These are phyloP conservation scores for Hassar affinis DNA, from an alignment of 2,113 vertebrate genomes.

Conservation along the genomic window DNA sequence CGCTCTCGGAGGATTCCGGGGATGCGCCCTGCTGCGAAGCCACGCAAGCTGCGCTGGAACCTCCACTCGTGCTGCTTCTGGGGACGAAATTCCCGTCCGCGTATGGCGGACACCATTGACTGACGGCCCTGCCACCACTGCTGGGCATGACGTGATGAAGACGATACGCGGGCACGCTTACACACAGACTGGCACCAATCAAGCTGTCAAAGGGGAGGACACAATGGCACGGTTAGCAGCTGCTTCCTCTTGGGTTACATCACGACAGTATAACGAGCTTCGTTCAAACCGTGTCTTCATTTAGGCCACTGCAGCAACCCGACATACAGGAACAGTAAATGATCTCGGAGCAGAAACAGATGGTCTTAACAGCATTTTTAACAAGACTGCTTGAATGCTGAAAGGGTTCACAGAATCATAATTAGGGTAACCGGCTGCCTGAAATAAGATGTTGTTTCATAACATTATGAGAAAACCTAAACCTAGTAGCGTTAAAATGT, in stretches of 20 bases:
- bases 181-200: conserved; percentile 70
- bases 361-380: not conserved
- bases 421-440: not conserved
- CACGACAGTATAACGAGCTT: not conserved
- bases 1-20: conserved; percentile 88
- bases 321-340: not conserved
- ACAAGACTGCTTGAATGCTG: too few relatives aligned
- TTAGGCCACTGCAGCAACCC: not conserved
- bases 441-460: not conserved
- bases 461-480: not conserved
- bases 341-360: not conserved
- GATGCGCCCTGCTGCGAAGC: conserved; percentile 88
- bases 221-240: not conserved
- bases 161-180: conserved; percentile 76
- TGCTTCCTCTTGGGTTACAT: not conserved
- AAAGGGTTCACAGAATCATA: too few relatives aligned
- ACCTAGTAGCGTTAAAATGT: not conserved
- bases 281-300: not conserved
- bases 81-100: conserved; percentile 86
- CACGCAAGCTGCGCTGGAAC: conserved; percentile 80
- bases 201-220: conserved; percentile 52
- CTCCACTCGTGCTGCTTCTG: conserved; percentile 84
- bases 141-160: conserved; percentile 73
- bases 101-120: conserved; percentile 90
- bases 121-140: conserved; percentile 74